phyloP scores from a whole-genome alignment of 2,888 invertebrate genomes.

The Ophonus ardosiacus region DNA sequence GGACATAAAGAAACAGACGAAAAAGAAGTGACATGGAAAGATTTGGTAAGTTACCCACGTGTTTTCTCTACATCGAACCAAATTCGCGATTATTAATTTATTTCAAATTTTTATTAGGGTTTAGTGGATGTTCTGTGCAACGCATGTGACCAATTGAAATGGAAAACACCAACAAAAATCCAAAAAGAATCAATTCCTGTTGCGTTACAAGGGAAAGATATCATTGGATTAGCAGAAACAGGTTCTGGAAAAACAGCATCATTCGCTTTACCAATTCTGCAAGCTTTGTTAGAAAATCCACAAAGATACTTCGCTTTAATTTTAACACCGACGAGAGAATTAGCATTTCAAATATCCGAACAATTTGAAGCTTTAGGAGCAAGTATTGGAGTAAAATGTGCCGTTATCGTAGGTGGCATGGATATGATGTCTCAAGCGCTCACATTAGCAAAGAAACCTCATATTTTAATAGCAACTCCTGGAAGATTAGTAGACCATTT shows the following conservation, averaged over 20 bases:
- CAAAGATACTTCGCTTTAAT: slow-evolving; percentile 96
- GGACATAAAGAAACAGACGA: slow-evolving; percentile 68
- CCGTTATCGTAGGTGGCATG: slow-evolving; percentile 98
- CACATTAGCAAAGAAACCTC: slow-evolving; percentile 95
- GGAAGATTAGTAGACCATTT: slow-evolving; percentile 97
- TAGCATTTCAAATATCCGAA: slow-evolving; percentile 98
- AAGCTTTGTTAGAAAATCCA: slow-evolving; percentile 92
- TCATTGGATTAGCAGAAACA: slow-evolving; percentile 84
- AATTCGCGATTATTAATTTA: background rate
- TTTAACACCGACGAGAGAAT: slow-evolving; percentile 96
- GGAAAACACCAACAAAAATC: slow-evolving; percentile 96
- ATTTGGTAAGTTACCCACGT: slow-evolving; percentile 75
- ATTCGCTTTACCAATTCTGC: slow-evolving; percentile 97
- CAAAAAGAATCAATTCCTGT: slow-evolving; percentile 96
- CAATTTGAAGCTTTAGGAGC: slow-evolving; percentile 96
- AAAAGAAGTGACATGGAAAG: slow-evolving; percentile 76
- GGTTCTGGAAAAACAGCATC: slow-evolving; percentile 99
- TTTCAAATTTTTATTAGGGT: slow-evolving; percentile 80
- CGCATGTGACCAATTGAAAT: slow-evolving; percentile 94
- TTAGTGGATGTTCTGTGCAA: slow-evolving; percentile 93
- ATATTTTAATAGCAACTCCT: slow-evolving; percentile 97
- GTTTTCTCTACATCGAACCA: slow-evolving; percentile 54
- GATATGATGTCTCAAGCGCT: slow-evolving; percentile 98
- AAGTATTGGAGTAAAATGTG: slow-evolving; percentile 95
- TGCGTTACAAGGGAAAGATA: slow-evolving; percentile 89